These are phyloP conservation scores for Dendrocincla fuliginosa DNA, from an alignment of 2,797 vertebrate genomes.

Conservation along the genomic window DNA sequence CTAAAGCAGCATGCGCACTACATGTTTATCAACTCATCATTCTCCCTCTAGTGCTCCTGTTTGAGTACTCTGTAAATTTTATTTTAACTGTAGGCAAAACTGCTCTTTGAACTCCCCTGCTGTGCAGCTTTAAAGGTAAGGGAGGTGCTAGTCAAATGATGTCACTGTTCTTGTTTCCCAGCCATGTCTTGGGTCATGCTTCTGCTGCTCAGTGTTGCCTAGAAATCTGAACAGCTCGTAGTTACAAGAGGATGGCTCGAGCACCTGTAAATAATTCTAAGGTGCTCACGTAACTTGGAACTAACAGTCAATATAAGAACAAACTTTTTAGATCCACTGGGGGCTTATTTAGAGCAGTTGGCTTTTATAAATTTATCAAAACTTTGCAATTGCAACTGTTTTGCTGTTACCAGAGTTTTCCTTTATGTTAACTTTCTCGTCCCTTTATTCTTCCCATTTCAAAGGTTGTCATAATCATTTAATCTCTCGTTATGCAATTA, in stretches of 20 bases:
- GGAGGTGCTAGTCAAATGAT: background rate
- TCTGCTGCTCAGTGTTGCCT: background rate
- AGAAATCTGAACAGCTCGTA: background rate
- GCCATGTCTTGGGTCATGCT: background rate
- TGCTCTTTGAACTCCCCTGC: background rate
- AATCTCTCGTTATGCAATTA: conserved; percentile 23
- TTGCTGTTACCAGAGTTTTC: background rate
- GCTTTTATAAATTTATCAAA: background rate
- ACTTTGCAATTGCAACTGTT: background rate
- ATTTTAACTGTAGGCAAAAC: background rate
- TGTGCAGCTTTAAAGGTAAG: background rate
- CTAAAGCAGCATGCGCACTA: fast-evolving
- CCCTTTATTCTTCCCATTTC: conserved; percentile 3
- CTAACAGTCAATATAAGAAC: background rate
- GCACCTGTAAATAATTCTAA: background rate
- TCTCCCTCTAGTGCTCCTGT: background rate
- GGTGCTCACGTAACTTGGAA: background rate
- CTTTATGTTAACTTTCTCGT: background rate
- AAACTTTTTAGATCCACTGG: background rate
- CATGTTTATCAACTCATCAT: background rate
- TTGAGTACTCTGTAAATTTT: background rate
- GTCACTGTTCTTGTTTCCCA: background rate
- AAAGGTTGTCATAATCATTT: conserved; percentile 8
- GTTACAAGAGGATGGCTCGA: background rate
- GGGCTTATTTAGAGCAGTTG: background rate